Evolutionary conservation across 2,797 vertebrate genomes (phyloP), one percentile per base, ranked within the genome.

Genomic region (Cirrhinus mrigala): DNA sequence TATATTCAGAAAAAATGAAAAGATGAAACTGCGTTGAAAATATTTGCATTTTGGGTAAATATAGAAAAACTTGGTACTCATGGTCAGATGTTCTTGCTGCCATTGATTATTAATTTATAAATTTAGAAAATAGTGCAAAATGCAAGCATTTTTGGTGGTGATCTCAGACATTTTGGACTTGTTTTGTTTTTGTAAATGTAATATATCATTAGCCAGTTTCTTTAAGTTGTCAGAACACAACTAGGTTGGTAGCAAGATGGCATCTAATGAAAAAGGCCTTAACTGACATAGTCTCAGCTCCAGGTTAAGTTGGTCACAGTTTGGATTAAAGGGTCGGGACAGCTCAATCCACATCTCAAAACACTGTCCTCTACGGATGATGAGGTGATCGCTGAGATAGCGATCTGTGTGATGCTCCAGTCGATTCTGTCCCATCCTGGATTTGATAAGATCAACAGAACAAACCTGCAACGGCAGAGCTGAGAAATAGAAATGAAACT

Each of bases 301-400:
- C 0, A 98, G 92, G 78, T 94, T 91, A 60, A 98, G 89, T 8
- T 89, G 91, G 88, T 98, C 96, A 0, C 91, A 92, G 5, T 54
- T 86, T 3, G 91, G 90, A 87, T 94, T 73, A 24, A 96, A 97
- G n/a, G 94, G 90, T 71, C 94, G 92, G 16, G 94, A 95, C 76
- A 97, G 91, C 1, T 91, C 92, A 3, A 97, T 85, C 91, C 94
- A 93, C 88, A 97, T 90, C 56, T 93, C 87, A 86, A 98, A 98
- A 1, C 86, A 94, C 90, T 97, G 96, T 14, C 97, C 97, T 1
- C 97, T 94, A 22, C 97, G 96, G 58, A 98, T 76, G 7, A 98
- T 95, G 15, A 96, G 92, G 44, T 95, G 80, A 0, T 97, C 89
- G 0, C 92, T 94, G 27, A 95, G 95, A 81, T 93, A 98, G 64